A percentile compares a stretch with the other conserved stretches of the same genome.
phyloP scores from a whole-genome alignment of 2,888 invertebrate species.

The Drosophila barbarae region DNA sequence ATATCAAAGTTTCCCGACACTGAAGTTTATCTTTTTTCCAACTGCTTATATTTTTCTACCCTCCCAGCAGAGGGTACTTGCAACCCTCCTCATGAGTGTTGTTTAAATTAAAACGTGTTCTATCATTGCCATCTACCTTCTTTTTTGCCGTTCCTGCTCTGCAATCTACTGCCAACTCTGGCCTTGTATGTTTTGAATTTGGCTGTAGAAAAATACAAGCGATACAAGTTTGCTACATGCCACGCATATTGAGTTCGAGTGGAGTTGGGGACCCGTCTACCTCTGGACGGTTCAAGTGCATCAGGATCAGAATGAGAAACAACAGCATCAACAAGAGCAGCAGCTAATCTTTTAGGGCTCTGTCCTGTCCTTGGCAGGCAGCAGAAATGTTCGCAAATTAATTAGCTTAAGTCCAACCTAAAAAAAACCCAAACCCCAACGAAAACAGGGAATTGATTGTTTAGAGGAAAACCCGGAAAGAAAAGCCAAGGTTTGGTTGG shows the following conservation, averaged over 20 bases:
- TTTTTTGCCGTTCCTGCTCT: conserved; percentile 37
- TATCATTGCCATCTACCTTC: conserved; percentile 75
- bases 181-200: conserved; percentile 28
- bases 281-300: conserved; percentile 26
- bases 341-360: background rate
- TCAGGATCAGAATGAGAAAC: conserved; percentile 9
- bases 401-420: conserved; percentile 19
- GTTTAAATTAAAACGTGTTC: conserved; percentile 78
- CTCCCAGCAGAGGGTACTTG: background rate
- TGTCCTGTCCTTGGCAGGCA: background rate
- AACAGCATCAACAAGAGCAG: conserved; percentile 6
- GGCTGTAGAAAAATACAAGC: conserved; percentile 42
- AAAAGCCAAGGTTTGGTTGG: conserved; percentile 36
- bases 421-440: conserved; percentile 1
- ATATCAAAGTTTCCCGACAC: background rate
- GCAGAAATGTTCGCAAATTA: conserved; percentile 28
- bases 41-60: background rate
- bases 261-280: background rate
- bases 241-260: conserved; percentile 24
- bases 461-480: conserved; percentile 1
- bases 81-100: conserved; percentile 24
- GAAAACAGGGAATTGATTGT: conserved; percentile 16
- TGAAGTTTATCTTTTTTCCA: conserved; percentile 2
- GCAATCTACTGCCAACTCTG: conserved; percentile 47
- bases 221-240: conserved; percentile 41